These are phyloP conservation scores for Erythrolamprus reginae DNA, from an alignment of 2,113 vertebrate species.

Conservation along the genomic window DNA sequence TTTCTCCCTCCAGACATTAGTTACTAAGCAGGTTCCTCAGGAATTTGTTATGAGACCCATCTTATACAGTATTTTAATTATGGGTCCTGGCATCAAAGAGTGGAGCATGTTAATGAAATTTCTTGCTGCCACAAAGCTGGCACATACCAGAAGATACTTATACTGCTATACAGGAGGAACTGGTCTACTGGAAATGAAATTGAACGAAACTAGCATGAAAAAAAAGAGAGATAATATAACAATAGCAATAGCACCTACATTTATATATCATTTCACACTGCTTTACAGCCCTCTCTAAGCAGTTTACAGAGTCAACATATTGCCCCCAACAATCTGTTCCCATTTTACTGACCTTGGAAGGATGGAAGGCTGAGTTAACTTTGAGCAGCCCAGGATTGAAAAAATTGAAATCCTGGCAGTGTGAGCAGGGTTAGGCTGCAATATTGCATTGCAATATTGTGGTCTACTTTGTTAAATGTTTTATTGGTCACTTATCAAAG, in stretches of 20 bases:
- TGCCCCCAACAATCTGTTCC: background rate
- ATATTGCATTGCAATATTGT: background rate
- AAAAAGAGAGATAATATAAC: background rate
- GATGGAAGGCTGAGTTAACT: background rate
- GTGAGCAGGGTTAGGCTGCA: background rate
- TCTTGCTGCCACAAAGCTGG: slow-evolving; percentile 22
- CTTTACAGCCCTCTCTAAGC: background rate
- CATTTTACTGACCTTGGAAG: background rate
- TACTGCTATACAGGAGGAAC: slow-evolving; percentile 5
- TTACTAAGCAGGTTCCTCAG: slow-evolving; percentile 13
- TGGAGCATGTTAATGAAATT: slow-evolving; percentile 18
- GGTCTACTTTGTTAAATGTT: background rate
- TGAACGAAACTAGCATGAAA: background rate
- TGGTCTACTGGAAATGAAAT: background rate
- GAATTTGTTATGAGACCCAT: slow-evolving; percentile 12
- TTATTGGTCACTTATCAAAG: background rate
- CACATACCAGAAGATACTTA: slow-evolving; percentile 5
- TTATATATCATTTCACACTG: background rate
- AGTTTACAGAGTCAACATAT: background rate
- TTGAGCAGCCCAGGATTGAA: background rate
- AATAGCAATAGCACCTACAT: background rate
- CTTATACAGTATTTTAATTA: slow-evolving; percentile 28
- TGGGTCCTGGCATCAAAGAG: slow-evolving; percentile 21
- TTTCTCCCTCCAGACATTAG: background rate
- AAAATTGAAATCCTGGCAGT: background rate